Base-by-base conservation (phyloP, 2,797 vertebrate species). In the Typhlichthys subterraneus region DNA sequence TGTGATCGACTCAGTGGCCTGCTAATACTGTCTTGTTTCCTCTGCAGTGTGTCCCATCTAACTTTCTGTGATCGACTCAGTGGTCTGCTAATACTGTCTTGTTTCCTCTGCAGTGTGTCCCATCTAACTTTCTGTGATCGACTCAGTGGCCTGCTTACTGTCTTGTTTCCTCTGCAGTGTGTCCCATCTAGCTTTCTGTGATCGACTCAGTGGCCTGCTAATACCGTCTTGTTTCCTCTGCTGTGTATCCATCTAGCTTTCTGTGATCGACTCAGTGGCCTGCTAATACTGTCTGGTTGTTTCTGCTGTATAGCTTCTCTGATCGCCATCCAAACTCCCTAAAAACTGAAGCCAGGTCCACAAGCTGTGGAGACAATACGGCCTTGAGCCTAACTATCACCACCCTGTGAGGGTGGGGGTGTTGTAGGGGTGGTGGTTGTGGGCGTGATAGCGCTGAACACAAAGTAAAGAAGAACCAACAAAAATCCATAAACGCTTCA, bases 311-410 rank as follows among this genome's bases (percentile, higher is more conserved):
- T 38, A 8, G 33, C 33, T 72, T 75, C 10, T 12, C 59, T 82
- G 53, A 63, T 85, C 82, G 73, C 85, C 81, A 81, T 90, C 86
- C 84, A 85, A 91, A 90, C 62, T 65, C 67, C 23, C 75, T 70
- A 85, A 70, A 38, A 38, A 79, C 70, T 68, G 69, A 79, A 80
- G 74, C 63, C 23, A 65, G 45, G 78, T 72, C 80, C 55, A 74
- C 80, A 68, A 79, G 58, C 70, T 88, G 70, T 76, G 76, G 78
- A 70, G 60, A 81, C 71, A 84, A 76, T 51, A 73, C 62, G 47
- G 57, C 72, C 70, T 73, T 73, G 72, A 86, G 77, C 85, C 65
- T 23, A n/a, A 63, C 70, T 66, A 81, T 82, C 17, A 70, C 86
- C 76, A 10, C 33, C 7, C 48, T 9, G 33, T 31, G 70, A 68